Evolutionary conservation across 1,140 invertebrate genomes (phyloP), one percentile per base, ranked within the genome.

Genomic region (Pectinophora gossypiella): DNA sequence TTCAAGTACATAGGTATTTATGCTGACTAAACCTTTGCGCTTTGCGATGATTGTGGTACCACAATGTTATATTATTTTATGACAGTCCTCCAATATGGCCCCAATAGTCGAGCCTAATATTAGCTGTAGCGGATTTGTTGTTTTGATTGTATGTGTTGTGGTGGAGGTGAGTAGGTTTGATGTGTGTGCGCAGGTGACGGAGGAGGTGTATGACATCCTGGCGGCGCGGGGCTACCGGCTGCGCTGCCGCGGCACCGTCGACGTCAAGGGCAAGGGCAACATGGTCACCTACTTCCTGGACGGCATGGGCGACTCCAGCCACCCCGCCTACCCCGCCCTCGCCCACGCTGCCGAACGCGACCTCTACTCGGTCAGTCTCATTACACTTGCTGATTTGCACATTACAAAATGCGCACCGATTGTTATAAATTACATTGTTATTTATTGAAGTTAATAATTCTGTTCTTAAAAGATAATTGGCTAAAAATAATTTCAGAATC

Each of bases 231-330:
- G 94, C 35, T 97, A 94, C 77, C 90, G 91, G 23, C 88, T 96
- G 6, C 92, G 91, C 1, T 95, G 94, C 75, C 90, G 96, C 10
- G 96, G 96, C 0, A 92, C 90, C 3, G 94, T 98, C 15, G 92
- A 96, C 61, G 96, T 98, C 1, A 98, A 98, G 85, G 97, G 97
- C 16, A 98, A 98, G 86, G 97, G 97, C 0, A 94, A 95, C 38
- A 98, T 98, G 96, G 91, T 95, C n/a, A 98, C 97, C 0, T 97
- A 95, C 85, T 96, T 97, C 76, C 89, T 97, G 40, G 93, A 93
- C 48, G 93, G 91, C 3, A 80, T 82, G n/a, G 81, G 79, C 3
- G 76, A 79, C n/a, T 61, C 64, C 4, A 42, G 56, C 0, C 13
- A 43, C 1, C 47, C 54, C 0, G 60, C 18, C 19, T 22, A 44